Evolutionary conservation across 2,888 invertebrate genomes (phyloP), one percentile per base, ranked within the genome.

Genomic region (Agrochola litura): DNA sequence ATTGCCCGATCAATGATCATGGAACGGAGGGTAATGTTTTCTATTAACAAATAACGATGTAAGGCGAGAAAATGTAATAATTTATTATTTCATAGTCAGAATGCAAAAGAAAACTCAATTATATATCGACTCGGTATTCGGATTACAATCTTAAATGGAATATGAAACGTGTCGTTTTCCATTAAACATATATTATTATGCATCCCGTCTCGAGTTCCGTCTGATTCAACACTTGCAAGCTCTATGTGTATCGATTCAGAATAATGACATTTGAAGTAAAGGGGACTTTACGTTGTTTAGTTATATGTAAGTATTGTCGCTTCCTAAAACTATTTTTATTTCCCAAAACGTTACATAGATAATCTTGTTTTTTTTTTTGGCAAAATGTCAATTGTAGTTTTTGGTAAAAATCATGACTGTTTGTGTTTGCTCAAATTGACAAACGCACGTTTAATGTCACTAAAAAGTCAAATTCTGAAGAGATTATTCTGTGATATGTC

Each of bases 221-320:
- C 76, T 74, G 79, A 73, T 77, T 73, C 81, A 78, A 78, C 74
- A 49, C 76, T 81, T 54, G 52, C 78, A 73, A 67, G 75, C 68
- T 69, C 66, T 76, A 58, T 69, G 73, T 77, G 72, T 84, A 84
- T 84, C 84, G 77, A 82, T 84, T 86, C 82, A 79, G 70, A 76
- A 82, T 86, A 82, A 82, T 76, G 82, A 78, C 86, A 79, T 54
- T 79, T 76, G 49, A 6, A 6, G 43, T 79, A 58, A 75, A 77
- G 76, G 8, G 16, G 30, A n/a, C 30, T 74, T 5, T n/a, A 74
- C 68, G 77, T 30, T 72, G 14, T 25, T 65, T 66, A 49, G 58
- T 25, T 56, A 12, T n/a, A n/a, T 25, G 3, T n/a, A 37, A 37
- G 5, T 37, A 69, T 56, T 43, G 22, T n/a, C 9, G 1, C 9